A percentile compares a stretch with the other conserved stretches of the same genome.
Conservation (phyloP, 1,140 invertebrate genomes). For the Tigriopus japonicus region DNA sequence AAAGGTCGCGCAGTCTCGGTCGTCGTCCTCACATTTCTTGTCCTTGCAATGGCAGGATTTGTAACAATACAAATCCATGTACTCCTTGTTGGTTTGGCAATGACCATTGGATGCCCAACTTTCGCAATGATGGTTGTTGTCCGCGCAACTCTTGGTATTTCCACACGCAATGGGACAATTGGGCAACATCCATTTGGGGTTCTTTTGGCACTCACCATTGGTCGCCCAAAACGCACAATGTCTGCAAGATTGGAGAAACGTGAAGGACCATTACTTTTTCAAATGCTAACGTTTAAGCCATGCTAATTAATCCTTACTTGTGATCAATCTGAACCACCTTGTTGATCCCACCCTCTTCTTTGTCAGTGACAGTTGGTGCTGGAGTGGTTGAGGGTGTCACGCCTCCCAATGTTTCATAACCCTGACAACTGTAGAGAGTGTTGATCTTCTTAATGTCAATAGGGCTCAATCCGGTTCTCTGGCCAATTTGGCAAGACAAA, state of each 20-base stretch:
- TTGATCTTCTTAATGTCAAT: slow-evolving; percentile 32
- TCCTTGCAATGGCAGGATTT: slow-evolving; percentile 22
- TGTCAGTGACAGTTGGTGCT: neutral
- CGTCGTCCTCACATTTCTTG: no score
- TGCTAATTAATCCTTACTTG: neutral
- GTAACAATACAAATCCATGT: slow-evolving; percentile 24
- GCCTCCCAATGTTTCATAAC: neutral
- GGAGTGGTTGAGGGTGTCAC: slow-evolving; percentile 11
- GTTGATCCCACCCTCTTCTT: neutral
- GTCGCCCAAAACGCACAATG: slow-evolving; percentile 23
- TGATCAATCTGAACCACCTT: neutral
- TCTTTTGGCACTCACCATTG: slow-evolving; percentile 24
- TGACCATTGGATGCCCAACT: slow-evolving; percentile 23
- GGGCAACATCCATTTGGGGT: slow-evolving; percentile 25
- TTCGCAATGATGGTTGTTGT: slow-evolving; percentile 21
- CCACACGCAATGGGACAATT: slow-evolving; percentile 27
- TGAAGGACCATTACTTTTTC: neutral
- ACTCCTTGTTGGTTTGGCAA: slow-evolving; percentile 23
- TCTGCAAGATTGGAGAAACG: slow-evolving; percentile 18
- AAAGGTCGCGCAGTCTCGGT: no score
- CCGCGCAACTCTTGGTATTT: slow-evolving; percentile 22
- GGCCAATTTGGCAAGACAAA: slow-evolving; percentile 27
- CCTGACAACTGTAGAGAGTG: slow-evolving; percentile 28
- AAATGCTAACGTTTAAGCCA: neutral
- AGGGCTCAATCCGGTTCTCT: slow-evolving; percentile 27